Evolutionary conservation across 2,888 invertebrate genomes (phyloP).

Genomic region (Bombyx huttoni): DNA sequence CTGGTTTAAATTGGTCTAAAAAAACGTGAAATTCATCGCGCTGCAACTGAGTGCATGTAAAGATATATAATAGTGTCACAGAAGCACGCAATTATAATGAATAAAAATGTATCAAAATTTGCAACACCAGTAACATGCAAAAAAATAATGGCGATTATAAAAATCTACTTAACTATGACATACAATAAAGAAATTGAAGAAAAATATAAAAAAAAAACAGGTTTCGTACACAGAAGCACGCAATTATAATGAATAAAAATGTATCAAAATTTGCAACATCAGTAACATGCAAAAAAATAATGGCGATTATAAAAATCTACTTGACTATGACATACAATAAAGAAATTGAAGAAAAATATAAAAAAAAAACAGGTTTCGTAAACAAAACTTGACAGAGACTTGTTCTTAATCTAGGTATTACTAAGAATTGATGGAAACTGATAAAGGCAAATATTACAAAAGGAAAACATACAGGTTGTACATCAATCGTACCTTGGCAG

Average conservation of each 20-base stretch:
- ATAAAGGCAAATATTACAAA: no score
- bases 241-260: neutral
- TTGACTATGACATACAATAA: neutral
- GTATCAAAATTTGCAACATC: constrained; percentile 9
- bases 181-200: neutral
- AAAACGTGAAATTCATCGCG: neutral
- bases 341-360: neutral
- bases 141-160: neutral
- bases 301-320: neutral
- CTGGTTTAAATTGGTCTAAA: constrained; percentile 5
- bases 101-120: constrained; percentile 9
- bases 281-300: neutral
- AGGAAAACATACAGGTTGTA: no score
- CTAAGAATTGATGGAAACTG: no score
- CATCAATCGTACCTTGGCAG: constrained; percentile 63
- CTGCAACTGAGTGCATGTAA: neutral
- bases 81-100: neutral
- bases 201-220: no score
- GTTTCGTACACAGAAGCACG: no score
- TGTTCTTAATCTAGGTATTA: no score
- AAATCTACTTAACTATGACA: neutral
- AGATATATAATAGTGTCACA: neutral
- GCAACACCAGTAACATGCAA: neutral
- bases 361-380: no score
- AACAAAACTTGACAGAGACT: no score